Evolutionary conservation across 2,888 invertebrate species (phyloP).

Genomic region (Rhimphoctona megacephalus): DNA sequence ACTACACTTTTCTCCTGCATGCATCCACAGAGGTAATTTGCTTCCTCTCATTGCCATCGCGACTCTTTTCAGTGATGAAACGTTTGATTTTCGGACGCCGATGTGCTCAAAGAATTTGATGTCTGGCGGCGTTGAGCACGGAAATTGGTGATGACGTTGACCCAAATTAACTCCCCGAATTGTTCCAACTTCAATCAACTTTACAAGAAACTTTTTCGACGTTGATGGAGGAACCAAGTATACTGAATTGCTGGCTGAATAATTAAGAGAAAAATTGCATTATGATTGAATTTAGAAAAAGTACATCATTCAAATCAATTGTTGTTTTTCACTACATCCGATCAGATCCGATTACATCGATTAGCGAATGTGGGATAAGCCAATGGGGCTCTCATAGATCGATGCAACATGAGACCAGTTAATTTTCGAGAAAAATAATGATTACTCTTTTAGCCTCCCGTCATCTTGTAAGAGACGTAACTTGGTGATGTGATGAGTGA

Average conservation of each 20-base stretch:
- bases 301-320: too few species aligned
- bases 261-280: neutral
- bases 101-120: slow-evolving; percentile 1
- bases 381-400: neutral
- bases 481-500: neutral
- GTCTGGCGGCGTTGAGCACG: neutral
- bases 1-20: slow-evolving; percentile 41
- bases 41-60: slow-evolving; percentile 71
- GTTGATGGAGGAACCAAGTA: neutral
- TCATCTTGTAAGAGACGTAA: neutral
- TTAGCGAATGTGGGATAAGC: neutral
- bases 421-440: neutral
- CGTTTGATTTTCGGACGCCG: slow-evolving; percentile 20
- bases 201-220: neutral
- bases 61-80: slow-evolving; percentile 20
- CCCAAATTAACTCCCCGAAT: neutral
- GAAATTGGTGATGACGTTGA: neutral
- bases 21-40: slow-evolving; percentile 72
- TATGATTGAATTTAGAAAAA: neutral
- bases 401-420: neutral
- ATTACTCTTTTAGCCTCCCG: neutral
- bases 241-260: neutral
- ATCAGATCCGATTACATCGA: neutral
- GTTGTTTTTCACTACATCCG: too few species aligned
- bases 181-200: neutral